Evolutionary conservation across 2,797 vertebrate species (phyloP).

Genomic region (Silurus aristotelis): DNA sequence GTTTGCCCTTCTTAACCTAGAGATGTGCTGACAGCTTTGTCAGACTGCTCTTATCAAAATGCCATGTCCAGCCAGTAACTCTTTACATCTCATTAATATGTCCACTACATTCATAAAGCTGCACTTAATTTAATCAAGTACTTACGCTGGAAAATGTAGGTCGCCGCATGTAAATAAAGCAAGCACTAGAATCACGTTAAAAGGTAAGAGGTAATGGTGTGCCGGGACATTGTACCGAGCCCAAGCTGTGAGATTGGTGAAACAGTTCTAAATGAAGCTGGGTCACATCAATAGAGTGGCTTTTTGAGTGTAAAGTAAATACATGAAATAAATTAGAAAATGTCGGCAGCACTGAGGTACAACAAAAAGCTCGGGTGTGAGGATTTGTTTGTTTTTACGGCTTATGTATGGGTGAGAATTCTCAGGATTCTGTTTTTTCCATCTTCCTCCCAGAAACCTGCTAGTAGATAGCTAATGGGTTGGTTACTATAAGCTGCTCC

Average conservation of each 20-base stretch:
- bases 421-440: neutral
- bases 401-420: neutral
- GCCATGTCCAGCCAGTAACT: slow-evolving; percentile 2
- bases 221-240: neutral
- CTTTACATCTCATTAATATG: slow-evolving; percentile 27
- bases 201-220: neutral
- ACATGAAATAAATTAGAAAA: neutral
- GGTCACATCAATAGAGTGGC: slow-evolving; percentile 49
- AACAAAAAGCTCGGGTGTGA: no score
- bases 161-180: slow-evolving; percentile 17
- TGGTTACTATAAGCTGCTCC: neutral
- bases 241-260: slow-evolving; percentile 25
- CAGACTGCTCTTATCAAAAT: slow-evolving; percentile 21
- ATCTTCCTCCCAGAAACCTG: neutral
- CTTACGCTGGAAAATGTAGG: slow-evolving; percentile 6
- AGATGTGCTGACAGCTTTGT: slow-evolving; percentile 30
- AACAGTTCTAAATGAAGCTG: slow-evolving; percentile 44
- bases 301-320: slow-evolving; percentile 35
- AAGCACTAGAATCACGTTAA: slow-evolving; percentile 21
- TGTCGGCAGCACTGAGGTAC: no score
- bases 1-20: slow-evolving; percentile 18
- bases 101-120: slow-evolving; percentile 22
- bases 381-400: neutral
- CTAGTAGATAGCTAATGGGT: neutral
- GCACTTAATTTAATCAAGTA: slow-evolving; percentile 26